These are phyloP conservation scores for Rhagoletis zephyria DNA, from an alignment of 1,140 invertebrate genomes.

Conservation along the genomic window DNA sequence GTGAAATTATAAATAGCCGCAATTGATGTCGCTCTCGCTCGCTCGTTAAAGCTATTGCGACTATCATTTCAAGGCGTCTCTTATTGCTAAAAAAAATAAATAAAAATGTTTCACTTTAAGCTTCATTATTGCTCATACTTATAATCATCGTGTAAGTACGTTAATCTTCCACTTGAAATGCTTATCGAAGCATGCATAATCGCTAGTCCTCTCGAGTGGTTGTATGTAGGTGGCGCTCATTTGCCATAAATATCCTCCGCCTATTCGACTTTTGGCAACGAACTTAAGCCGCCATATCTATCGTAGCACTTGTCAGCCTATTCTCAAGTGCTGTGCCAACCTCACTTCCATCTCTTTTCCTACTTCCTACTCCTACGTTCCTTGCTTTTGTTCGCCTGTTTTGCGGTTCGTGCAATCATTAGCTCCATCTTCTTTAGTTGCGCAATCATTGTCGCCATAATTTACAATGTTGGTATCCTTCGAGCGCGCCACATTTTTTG, in stretches of 20 bases:
- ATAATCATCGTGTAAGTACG: background rate
- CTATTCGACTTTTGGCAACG: background rate
- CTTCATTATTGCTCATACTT: background rate
- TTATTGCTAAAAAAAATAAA: background rate
- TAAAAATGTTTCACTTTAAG: background rate
- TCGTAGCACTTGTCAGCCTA: conserved; percentile 28
- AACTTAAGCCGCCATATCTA: background rate
- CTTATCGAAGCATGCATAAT: conserved; percentile 18
- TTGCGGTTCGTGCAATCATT: conserved; percentile 26
- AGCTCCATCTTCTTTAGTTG: conserved; percentile 27
- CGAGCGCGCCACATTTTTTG: background rate
- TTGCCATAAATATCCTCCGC: too few species aligned
- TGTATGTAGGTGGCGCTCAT: too few species aligned
- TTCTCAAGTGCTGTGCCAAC: background rate
- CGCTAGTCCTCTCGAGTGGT: background rate
- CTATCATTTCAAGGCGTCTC: background rate
- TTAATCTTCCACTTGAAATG: conserved; percentile 15
- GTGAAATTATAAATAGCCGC: too few species aligned
- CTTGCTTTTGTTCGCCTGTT: background rate
- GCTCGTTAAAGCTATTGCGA: too few species aligned
- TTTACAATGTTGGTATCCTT: conserved; percentile 27
- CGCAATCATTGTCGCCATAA: conserved; percentile 42
- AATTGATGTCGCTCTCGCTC: too few species aligned
- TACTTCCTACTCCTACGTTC: background rate
- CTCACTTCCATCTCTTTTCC: background rate